Percentiles rank a stretch among this genome's conserved stretches.
Conservation (phyloP, 2,113 vertebrate species). For the Oriolus oriolus region DNA sequence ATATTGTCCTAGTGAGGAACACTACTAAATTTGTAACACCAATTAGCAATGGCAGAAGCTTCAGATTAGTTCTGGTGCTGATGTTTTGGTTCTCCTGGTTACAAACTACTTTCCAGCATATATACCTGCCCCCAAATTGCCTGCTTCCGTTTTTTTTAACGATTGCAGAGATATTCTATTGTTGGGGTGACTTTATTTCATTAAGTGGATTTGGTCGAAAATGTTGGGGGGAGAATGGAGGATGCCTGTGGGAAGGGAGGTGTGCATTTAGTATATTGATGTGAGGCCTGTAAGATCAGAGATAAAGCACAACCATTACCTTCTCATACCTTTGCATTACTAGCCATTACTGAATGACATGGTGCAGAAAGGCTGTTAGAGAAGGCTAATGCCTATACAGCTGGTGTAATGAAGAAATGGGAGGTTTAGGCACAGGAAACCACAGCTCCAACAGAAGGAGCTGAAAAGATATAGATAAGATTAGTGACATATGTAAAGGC, state of each 20-base stretch:
- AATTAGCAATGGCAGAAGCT: neutral
- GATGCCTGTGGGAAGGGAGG: neutral
- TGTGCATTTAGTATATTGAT: slow-evolving; percentile 65
- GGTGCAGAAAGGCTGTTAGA: slow-evolving; percentile 73
- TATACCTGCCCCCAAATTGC: neutral
- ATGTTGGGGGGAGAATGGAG: neutral
- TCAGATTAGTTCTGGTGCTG: neutral
- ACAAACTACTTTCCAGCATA: neutral
- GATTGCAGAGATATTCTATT: slow-evolving; percentile 7
- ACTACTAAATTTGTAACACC: neutral
- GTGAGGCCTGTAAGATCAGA: slow-evolving; percentile 67
- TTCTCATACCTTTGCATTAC: slow-evolving; percentile 69
- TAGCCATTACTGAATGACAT: slow-evolving; percentile 70
- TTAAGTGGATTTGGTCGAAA: slow-evolving; percentile 51
- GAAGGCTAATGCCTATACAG: slow-evolving; percentile 73
- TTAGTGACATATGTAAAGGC: slow-evolving; percentile 86
- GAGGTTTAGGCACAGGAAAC: slow-evolving; percentile 76
- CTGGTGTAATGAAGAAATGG: slow-evolving; percentile 76
- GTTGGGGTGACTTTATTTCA: slow-evolving; percentile 54
- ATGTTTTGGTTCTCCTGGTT: neutral
- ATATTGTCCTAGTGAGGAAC: neutral
- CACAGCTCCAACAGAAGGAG: slow-evolving; percentile 78
- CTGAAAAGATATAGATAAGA: slow-evolving; percentile 87
- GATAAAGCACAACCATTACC: slow-evolving; percentile 71
- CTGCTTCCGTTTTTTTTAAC: neutral